A percentile compares a stretch with the other conserved stretches of the same genome.
These are phyloP conservation scores for Pyrrhosoma nymphula DNA, from an alignment of 2,888 invertebrate species.

Conservation along the genomic window DNA sequence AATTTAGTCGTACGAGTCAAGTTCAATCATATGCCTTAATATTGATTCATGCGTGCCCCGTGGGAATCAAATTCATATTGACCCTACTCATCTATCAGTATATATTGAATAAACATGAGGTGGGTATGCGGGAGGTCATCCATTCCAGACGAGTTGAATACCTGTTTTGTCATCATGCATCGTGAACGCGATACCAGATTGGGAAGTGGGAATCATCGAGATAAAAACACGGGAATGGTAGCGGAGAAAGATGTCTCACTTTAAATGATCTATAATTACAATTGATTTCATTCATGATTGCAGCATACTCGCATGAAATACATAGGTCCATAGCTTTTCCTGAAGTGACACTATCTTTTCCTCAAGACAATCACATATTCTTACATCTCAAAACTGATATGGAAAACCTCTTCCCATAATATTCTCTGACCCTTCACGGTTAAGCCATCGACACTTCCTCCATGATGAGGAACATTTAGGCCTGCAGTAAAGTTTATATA, in stretches of 20 bases:
- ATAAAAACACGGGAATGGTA: neutral
- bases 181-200: neutral
- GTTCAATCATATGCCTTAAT: neutral
- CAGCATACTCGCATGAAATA: too few species aligned
- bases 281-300: neutral
- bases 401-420: too few species aligned
- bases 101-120: conserved; percentile 27
- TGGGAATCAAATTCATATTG: conserved; percentile 3
- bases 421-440: too few species aligned
- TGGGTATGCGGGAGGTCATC: neutral
- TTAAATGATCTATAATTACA: neutral
- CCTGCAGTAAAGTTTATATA: too few species aligned
- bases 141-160: neutral
- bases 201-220: neutral
- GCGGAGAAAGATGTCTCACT: neutral
- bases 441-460: too few species aligned
- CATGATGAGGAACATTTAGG: too few species aligned
- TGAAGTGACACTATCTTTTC: too few species aligned
- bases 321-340: too few species aligned
- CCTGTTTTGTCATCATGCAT: conserved; percentile 26
- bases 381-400: too few species aligned
- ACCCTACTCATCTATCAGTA: neutral
- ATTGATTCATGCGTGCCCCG: neutral
- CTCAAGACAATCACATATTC: too few species aligned
- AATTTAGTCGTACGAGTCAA: neutral